A percentile compares a stretch with the other conserved stretches of the same genome.
Evolutionary conservation across 2,888 invertebrate genomes (phyloP).

Genomic region (Scaptomyza polygonia): DNA sequence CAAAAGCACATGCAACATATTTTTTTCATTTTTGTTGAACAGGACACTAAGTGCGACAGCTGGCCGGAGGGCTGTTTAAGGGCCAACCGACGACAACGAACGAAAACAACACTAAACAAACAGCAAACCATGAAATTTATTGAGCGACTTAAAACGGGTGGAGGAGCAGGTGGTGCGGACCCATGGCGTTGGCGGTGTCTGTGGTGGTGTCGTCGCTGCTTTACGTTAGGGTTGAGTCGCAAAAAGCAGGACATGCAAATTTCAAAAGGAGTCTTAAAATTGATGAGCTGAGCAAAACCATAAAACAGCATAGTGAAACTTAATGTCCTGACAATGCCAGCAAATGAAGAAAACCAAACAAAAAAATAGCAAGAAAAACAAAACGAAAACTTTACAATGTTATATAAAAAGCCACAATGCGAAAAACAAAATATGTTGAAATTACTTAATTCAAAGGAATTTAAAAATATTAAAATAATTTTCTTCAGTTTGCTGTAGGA

Average conservation of each 20-base stretch:
- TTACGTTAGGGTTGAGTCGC: background rate
- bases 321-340: no score
- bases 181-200: background rate
- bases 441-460: no score
- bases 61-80: constrained; percentile 46
- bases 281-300: background rate
- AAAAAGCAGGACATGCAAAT: constrained; percentile 13
- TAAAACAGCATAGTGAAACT: no score
- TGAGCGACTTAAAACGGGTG: constrained; percentile 13
- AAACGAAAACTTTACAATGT: no score
- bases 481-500: no score
- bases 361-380: no score
- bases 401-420: no score
- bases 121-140: constrained; percentile 48
- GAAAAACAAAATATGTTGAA: no score
- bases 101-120: background rate
- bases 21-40: constrained; percentile 19
- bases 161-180: background rate
- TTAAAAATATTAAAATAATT: no score
- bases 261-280: background rate
- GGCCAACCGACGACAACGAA: constrained; percentile 24
- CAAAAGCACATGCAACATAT: constrained; percentile 56
- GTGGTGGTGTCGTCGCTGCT: background rate
- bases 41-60: constrained; percentile 52
- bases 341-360: no score